Conservation (phyloP, 64 coral and sea anemone genomes). For the Montipora cactus region DNA sequence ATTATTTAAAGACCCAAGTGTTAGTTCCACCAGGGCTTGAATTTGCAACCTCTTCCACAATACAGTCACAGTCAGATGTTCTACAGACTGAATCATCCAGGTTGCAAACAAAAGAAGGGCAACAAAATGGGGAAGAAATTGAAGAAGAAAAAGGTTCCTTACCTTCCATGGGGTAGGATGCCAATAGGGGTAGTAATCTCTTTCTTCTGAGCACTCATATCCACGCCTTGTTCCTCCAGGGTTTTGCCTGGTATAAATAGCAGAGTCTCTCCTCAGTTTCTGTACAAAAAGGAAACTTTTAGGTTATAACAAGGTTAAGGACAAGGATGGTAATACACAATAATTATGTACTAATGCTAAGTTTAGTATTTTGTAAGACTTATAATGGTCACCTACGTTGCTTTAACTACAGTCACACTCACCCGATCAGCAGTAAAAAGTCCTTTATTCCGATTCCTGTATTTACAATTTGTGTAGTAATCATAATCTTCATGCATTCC, state of each 20-base stretch:
- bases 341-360: too few relatives aligned
- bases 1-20: too few relatives aligned
- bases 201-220: constrained; percentile 93
- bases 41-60: too few relatives aligned
- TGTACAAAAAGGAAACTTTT: background rate
- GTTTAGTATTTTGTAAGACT: too few relatives aligned
- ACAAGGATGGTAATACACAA: too few relatives aligned
- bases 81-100: too few relatives aligned
- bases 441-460: constrained; percentile 86
- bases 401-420: background rate
- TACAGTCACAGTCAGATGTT: too few relatives aligned
- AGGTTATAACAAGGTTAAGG: background rate
- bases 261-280: constrained; percentile 26
- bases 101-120: too few relatives aligned
- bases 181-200: constrained; percentile 97
- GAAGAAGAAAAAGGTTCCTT: background rate
- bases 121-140: background rate
- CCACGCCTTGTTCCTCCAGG: constrained; percentile 85
- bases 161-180: constrained; percentile 97
- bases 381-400: background rate
- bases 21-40: too few relatives aligned
- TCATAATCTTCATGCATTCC: constrained; percentile 99
- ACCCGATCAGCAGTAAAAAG: constrained; percentile 94
- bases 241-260: constrained; percentile 89
- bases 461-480: constrained; percentile 81